A percentile compares a stretch with the other conserved stretches of the same genome.
These are phyloP conservation scores for Zele albiditarsus DNA, from an alignment of 2,888 invertebrate species.

Conservation along the genomic window DNA sequence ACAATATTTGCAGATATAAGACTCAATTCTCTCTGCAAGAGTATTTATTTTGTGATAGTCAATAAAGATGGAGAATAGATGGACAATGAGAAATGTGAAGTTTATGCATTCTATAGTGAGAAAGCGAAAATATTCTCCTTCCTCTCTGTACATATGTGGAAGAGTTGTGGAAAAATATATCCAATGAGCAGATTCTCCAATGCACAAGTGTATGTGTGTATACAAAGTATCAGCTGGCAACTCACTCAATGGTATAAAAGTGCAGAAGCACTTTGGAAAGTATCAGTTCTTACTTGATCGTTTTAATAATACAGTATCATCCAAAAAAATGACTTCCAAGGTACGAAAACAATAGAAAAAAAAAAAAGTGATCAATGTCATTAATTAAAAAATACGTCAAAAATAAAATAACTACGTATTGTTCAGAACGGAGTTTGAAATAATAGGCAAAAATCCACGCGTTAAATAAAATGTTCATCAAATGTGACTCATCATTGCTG, in stretches of 20 bases:
- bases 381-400: not conserved
- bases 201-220: constrained; percentile 47
- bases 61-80: not conserved
- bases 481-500: too few relatives aligned
- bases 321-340: constrained; percentile 64
- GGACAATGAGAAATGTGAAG: not conserved
- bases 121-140: constrained; percentile 7
- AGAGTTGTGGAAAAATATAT: constrained; percentile 25
- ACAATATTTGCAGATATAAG: too few relatives aligned
- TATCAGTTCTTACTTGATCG: constrained; percentile 67
- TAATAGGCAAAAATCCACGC: too few relatives aligned
- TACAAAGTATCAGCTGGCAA: constrained; percentile 47
- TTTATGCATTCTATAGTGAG: not conserved
- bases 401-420: not conserved
- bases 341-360: constrained; percentile 54
- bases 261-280: constrained; percentile 62
- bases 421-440: too few relatives aligned
- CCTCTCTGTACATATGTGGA: not conserved
- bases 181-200: constrained; percentile 38
- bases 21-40: too few relatives aligned
- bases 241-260: constrained; percentile 64
- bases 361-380: not conserved
- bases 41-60: not conserved
- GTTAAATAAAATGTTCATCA: not conserved
- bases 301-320: constrained; percentile 59